Conservation (phyloP, 2,888 invertebrate species). For the Synanthedon vespiformis region DNA sequence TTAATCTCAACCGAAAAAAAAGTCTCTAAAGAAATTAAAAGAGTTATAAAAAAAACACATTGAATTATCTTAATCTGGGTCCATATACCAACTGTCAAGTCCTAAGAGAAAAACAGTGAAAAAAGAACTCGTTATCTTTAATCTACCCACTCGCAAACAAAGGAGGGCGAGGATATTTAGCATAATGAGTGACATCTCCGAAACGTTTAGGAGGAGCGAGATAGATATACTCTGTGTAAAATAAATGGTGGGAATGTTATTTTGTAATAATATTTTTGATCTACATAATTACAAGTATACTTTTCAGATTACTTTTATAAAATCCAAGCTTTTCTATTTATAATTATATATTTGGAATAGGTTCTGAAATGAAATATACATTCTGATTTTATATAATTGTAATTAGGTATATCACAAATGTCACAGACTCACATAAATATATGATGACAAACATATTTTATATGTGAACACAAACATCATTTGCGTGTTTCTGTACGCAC, state of each 20-base stretch:
- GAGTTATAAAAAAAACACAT: constrained; percentile 37
- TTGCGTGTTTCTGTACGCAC: no score
- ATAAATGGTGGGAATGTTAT: constrained; percentile 15
- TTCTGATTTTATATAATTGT: no score
- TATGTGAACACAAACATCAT: no score
- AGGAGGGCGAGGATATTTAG: constrained; percentile 60
- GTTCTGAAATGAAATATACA: neutral
- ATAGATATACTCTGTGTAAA: constrained; percentile 18
- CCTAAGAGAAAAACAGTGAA: constrained; percentile 36
- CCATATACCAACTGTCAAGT: constrained; percentile 69
- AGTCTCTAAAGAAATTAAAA: constrained; percentile 25
- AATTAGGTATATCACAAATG: no score
- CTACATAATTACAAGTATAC: no score
- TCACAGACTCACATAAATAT: no score
- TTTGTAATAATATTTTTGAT: no score
- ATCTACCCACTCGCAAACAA: constrained; percentile 49
- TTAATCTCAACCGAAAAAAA: no score
- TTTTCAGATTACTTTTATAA: no score
- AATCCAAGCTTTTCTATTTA: no score
- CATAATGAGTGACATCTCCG: constrained; percentile 68
- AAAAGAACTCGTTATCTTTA: constrained; percentile 34
- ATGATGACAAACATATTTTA: no score
- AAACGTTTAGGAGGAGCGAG: constrained; percentile 52
- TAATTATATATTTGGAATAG: constrained; percentile 9
- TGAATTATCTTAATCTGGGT: constrained; percentile 62